Evolutionary conservation across 1,140 invertebrate genomes (phyloP), one percentile per base, ranked within the genome.

Genomic region (Phenacoccus solenopsis): DNA sequence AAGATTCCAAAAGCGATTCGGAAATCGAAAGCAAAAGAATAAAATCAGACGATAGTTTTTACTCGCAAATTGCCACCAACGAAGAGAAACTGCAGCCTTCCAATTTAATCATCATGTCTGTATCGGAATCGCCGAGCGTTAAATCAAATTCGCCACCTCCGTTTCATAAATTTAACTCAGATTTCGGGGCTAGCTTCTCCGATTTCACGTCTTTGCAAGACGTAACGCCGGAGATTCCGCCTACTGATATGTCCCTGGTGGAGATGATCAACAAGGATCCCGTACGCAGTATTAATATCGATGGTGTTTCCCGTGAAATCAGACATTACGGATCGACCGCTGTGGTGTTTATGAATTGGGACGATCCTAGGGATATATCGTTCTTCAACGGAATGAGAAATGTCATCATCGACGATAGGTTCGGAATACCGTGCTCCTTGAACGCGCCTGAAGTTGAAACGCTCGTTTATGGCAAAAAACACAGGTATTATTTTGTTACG

Each of bases 321-420:
- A 83, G 92, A 57, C 91, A 91, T 74, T 94, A 96, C 73, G 90
- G 88, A 22, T 85, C 90, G 35, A 88, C 87, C 1, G 93, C 92
- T 0, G 84, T 95, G 21, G 87, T 93, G 4, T 88, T 96, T 74
- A 85, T 92, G 81, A 85, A 85, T 28, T 87, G 86, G 82, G 89
- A 93, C 73, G 90, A 93, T 78, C 91, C 92, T 0, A 82, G 90
- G 70, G 90, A 94, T 77, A 88, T 96, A 56, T 86, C 85, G 16
- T 95, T 94, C 74, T 85, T 90, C 75, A 83, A 85, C n/a, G 88
- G 88, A 0, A 80, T 82, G 32, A 80, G 85, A 57, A 77, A 80
- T 59, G 82, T 90, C 49, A 88, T 91, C 28, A 59, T 75, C 70
- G 88, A 90, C 74, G 87, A 90, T 68, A 84, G 86, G 61, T 87